Percentiles rank a stretch among this genome's conserved stretches.
phyloP scores from a whole-genome alignment of 2,888 invertebrate species.

The Monoplex corrugatus region DNA sequence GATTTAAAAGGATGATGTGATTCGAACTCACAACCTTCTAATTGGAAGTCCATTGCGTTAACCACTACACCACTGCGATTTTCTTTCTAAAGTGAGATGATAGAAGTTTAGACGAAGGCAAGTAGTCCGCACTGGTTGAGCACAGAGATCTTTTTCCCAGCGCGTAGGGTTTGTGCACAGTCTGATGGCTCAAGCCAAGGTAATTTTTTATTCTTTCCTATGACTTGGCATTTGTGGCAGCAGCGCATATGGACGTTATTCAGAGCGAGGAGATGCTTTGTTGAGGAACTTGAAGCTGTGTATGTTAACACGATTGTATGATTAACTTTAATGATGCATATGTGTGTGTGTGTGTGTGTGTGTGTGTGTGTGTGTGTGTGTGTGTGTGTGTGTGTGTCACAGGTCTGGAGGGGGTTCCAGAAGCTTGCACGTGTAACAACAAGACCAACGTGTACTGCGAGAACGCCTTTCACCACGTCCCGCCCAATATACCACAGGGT shows the following conservation, averaged over 20 bases:
- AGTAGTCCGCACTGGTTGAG: no score
- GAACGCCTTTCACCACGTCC: constrained; percentile 1
- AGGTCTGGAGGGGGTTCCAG: neutral
- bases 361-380: neutral
- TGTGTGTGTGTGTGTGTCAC: neutral
- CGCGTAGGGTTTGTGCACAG: no score
- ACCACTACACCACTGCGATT: no score
- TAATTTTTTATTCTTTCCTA: neutral
- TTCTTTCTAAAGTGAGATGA: no score
- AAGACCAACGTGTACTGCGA: constrained; percentile 37
- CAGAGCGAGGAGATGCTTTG: neutral
- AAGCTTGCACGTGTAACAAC: neutral
- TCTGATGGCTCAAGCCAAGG: no score
- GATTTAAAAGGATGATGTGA: no score
- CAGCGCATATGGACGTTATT: neutral
- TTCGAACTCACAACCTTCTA: no score
- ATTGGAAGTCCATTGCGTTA: no score
- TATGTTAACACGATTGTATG: neutral
- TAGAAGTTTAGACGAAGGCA: no score
- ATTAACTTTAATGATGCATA: no score
- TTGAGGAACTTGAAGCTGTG: neutral
- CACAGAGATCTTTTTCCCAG: no score
- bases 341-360: constrained; percentile 1
- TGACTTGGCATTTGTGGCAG: neutral
- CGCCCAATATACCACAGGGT: neutral